Evolutionary conservation across 30 jellyfish, hydroid and myxozoan species (phyloP), one percentile per base, ranked within the genome.

Genomic region (Aurelia coerulea): DNA sequence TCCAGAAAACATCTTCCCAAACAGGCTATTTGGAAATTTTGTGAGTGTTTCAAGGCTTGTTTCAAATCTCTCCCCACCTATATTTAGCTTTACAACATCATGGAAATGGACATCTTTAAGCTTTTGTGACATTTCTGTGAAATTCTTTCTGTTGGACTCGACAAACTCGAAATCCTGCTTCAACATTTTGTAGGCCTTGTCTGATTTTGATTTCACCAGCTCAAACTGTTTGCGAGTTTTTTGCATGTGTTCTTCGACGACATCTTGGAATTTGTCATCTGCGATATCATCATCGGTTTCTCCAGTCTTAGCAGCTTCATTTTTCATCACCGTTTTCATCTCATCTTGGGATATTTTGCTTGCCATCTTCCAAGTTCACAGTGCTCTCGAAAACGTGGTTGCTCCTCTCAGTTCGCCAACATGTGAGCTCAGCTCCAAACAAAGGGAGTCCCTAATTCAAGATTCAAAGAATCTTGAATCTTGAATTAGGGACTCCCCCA

Each of bases 1-100:
- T 62, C 72, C 72, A 3, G 72, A 62, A 29, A 10, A 62, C 72
- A 62, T 62, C 34, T 62, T 62, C 72, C 14, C 72, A 11, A 62
- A 62, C 31, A n/a, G 34, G 34, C 72, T 62, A 11, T 62, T 29
- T 8, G 31, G 31, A 18, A 18, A 62, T 62, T 62, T 62, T 12
- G 10, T 62, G 13, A 62, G 14, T 2, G 72, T 62, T 62, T 18
- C 34, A n/a, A 62, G 34, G 31, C 72, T 29, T 5, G 72, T 62
- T 18, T 8, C 31, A 62, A n/a, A 62, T 11, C 11, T 62, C 29
- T 62, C 72, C 15, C 72, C 72, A 29, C 72, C 72, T 0, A 62
- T 14, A 7, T 62, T 62, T 12, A 62, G 15, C 31, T 18, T 62
- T 18, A 62, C 72, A 29, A 62, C 11, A 4, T 62, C 34, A 7